Conservation (phyloP, 2,113 vertebrate genomes). For the mouse (Mus musculus) region GRCm39 chr16:93926501-93927000, state of each 20-base stretch:
- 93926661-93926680: constrained; percentile 4
- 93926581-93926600: constrained; percentile 93
- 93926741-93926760: constrained; percentile 91
- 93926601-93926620: constrained; percentile 86
- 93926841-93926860: constrained; percentile 72
- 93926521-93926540: constrained; percentile 70
- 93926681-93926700: constrained; percentile 52
- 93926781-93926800: constrained; percentile 76
- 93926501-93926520: constrained; percentile 65
- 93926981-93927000: neutral
- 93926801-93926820: constrained; percentile 77
- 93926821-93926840: constrained; percentile 58
- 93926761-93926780: constrained; percentile 20
- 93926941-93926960: neutral
- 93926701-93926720: constrained; percentile 91
- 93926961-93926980: neutral
- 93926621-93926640: constrained; percentile 68
- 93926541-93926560: constrained; percentile 82
- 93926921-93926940: constrained; percentile 58
- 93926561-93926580: constrained; percentile 92
- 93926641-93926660: constrained; percentile 21
- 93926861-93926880: constrained; percentile 71
- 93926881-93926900: constrained; percentile 83
- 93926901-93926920: constrained; percentile 51
- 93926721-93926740: constrained; percentile 96